A percentile compares a stretch with the other conserved stretches of the same genome.
Evolutionary conservation across 2,113 vertebrate species (phyloP).

Genomic region (Neopipo cinnamomea): DNA sequence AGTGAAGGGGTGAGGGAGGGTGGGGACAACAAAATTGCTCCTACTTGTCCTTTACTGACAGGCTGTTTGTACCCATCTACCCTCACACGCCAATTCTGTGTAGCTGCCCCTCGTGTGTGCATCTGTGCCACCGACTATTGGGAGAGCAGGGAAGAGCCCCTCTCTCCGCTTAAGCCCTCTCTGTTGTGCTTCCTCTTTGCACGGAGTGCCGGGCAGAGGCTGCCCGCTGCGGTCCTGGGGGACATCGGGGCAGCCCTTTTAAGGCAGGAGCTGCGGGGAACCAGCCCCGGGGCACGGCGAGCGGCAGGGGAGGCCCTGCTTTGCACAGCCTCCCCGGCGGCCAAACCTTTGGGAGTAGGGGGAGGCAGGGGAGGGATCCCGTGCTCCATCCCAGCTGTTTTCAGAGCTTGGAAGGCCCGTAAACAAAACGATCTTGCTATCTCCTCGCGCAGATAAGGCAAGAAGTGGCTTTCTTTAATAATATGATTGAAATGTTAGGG

Average conservation of each 20-base stretch:
- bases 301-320: neutral
- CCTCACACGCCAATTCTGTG: fast-evolving
- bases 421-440: neutral
- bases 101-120: no score
- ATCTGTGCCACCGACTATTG: neutral
- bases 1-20: no score
- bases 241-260: neutral
- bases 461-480: constrained; percentile 55
- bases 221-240: neutral
- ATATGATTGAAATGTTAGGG: constrained; percentile 61
- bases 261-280: neutral
- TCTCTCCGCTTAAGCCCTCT: neutral
- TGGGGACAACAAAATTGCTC: neutral
- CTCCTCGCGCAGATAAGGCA: neutral
- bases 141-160: neutral
- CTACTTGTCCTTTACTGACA: neutral
- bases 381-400: neutral
- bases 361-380: neutral
- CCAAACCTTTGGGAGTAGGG: neutral
- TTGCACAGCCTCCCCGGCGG: neutral
- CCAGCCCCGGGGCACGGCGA: neutral
- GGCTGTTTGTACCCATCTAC: neutral
- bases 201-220: neutral
- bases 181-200: neutral
- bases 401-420: neutral